Evolutionary conservation across 2,888 invertebrate genomes (phyloP).

Genomic region (Ophion ellenae): DNA sequence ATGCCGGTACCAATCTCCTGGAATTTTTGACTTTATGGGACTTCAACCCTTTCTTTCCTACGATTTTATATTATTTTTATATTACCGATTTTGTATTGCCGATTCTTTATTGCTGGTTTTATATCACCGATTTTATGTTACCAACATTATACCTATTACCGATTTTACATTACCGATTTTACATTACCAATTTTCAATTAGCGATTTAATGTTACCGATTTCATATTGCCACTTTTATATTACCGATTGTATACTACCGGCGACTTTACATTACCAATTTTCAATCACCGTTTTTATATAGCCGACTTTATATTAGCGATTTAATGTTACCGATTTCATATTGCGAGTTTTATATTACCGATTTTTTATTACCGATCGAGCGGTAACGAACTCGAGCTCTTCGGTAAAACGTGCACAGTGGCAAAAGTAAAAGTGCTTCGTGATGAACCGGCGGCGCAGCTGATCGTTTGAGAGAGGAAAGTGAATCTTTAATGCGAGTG

Average conservation of each 20-base stretch:
- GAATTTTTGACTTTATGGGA: background rate
- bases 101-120: background rate
- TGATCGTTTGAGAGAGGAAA: slow-evolving; percentile 59
- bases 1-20: background rate
- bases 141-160: background rate
- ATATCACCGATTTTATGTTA: background rate
- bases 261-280: background rate
- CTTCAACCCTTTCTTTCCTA: background rate
- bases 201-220: background rate
- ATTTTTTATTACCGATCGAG: background rate
- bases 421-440: slow-evolving; percentile 63
- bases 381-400: background rate
- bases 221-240: slow-evolving; percentile 7
- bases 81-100: background rate
- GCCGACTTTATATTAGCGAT: background rate
- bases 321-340: background rate
- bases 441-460: slow-evolving; percentile 30
- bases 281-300: background rate
- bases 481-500: slow-evolving; percentile 62
- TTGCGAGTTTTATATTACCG: slow-evolving; percentile 6
- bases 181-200: background rate
- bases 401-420: slow-evolving; percentile 8
- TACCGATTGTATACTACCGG: background rate
- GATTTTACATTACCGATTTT: background rate
- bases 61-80: background rate